Evolutionary conservation across 2,113 vertebrate genomes (phyloP), one percentile per base, ranked within the genome.

Genomic region (Phoxinus phoxinus): DNA sequence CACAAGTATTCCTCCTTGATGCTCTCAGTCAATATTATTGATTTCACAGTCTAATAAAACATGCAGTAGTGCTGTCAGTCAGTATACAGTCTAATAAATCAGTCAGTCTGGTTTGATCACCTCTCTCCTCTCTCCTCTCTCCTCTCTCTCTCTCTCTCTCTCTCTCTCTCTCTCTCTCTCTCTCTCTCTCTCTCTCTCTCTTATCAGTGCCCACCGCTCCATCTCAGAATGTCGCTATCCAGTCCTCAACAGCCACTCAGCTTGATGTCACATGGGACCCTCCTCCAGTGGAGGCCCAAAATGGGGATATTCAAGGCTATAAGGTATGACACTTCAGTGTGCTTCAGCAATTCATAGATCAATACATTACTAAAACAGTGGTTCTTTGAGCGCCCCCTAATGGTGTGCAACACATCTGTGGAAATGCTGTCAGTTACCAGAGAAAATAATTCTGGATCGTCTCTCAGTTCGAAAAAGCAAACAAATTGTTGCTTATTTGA

Each of bases 221-320:
- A 0, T 96, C 98, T 0, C 97, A 94, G 83, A 98, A 93, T 0
- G 96, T 99, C 63, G 94, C 92, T 0, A 89, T 98, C 86, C 96
- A 97, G 63, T 95, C 96, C 0, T 89, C 95, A 84, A 96, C 97
- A 0, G 98, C 98, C 87, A 98, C 97, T 0, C 98, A 99, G 92
- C 95, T 99, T 63, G 97, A 99, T 5, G 95, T 99, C 89, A 96
- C 93, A 0, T 99, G 98, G 98, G 97, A 98, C 2, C 96, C 97
- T 0, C 98, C 97, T 0, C 97, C 97, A 0, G 76, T 92, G 0
- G 96, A 98, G 63, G 94, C 92, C 73, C 98, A 97, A 93, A 98
- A 99, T 0, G 98, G 98, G 11, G 98, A 99, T 91, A 97, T 99
- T 71, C 98, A 99, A 88, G 98, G 98, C 58, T 99, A 99, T 88